Conservation (phyloP, 2,888 invertebrate genomes). For the Pantelozetes paolii region DNA sequence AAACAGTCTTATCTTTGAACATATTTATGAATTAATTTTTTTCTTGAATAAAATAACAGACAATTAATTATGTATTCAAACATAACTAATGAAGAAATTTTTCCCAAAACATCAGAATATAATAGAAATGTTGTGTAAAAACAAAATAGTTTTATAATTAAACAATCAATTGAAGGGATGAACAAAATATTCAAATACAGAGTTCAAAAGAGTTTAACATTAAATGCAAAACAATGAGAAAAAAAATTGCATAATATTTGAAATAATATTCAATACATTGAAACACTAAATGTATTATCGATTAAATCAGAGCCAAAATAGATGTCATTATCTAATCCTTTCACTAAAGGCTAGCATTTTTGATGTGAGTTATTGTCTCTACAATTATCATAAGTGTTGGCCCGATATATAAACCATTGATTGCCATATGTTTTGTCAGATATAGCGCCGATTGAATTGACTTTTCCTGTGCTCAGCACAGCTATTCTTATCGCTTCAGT, state of each 20-base stretch:
- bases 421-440: conserved; percentile 17
- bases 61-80: conserved; percentile 1
- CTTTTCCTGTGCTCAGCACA: background rate
- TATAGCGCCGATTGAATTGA: background rate
- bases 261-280: no score
- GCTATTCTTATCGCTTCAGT: background rate
- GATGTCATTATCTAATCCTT: no score
- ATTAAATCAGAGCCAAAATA: no score
- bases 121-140: background rate
- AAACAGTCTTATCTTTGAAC: no score
- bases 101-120: no score
- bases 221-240: no score
- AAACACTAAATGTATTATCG: no score
- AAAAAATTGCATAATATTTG: no score
- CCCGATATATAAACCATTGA: no score
- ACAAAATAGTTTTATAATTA: background rate
- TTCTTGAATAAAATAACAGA: background rate
- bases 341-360: no score
- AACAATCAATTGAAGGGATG: background rate
- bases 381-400: no score
- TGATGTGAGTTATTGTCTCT: background rate
- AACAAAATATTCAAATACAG: background rate
- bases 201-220: background rate
- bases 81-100: background rate
- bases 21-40: no score